Conservation (phyloP, 2,113 vertebrate species). For the Kobus ellipsiprymnus region DNA sequence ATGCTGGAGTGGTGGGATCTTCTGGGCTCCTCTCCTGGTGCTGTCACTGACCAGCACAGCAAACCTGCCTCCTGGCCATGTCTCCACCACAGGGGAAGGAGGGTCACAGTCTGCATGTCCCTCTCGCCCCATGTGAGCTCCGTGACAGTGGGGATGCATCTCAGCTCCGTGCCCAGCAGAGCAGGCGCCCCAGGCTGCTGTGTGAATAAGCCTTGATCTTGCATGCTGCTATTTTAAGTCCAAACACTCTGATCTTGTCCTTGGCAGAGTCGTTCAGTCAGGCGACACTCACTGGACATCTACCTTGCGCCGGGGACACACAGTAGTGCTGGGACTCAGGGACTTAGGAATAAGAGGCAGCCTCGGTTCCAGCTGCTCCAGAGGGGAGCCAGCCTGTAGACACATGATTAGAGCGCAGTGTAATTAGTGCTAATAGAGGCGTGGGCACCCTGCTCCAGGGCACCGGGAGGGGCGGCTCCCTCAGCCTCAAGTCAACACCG, state of each 20-base stretch:
- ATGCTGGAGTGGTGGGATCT: not conserved
- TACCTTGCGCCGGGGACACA: not conserved
- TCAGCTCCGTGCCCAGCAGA: accelerated
- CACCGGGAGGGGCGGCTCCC: not conserved
- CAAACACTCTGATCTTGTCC: not conserved
- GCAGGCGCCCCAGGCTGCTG: not conserved
- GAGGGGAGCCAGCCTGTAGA: not conserved
- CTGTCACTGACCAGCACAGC: not conserved
- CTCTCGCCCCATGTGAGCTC: not conserved
- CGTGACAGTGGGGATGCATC: too few relatives aligned
- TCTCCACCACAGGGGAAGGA: not conserved
- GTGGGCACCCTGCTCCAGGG: not conserved
- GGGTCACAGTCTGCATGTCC: accelerated
- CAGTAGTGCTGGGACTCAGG: not conserved
- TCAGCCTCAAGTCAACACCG: not conserved
- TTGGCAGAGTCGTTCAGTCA: not conserved
- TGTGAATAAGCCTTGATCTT: not conserved
- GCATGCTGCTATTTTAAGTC: not conserved
- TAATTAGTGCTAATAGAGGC: constrained; percentile 26
- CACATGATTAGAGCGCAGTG: constrained; percentile 8
- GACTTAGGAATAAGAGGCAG: not conserved
- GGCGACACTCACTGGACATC: not conserved
- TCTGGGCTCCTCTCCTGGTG: not conserved
- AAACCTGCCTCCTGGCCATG: accelerated
- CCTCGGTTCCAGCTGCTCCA: not conserved